Base-by-base conservation (phyloP, 1,140 invertebrate genomes). In the Akabosia matsudoensis region DNA sequence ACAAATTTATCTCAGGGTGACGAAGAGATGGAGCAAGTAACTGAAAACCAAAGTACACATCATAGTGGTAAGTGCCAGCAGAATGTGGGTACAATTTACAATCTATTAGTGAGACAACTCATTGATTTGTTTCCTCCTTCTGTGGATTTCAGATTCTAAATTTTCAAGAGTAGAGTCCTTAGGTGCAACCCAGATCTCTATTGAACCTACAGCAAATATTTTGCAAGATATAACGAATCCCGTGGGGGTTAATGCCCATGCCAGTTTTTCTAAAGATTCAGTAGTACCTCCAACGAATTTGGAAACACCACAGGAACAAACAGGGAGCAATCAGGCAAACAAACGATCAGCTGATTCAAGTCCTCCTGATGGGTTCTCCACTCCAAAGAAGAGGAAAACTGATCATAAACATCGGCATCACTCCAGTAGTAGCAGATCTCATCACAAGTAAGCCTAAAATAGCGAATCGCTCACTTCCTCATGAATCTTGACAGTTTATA, bases 191-290 rank as follows among this genome's bases (percentile, higher is more conserved):
- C 61, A 67, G 61, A 67, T 67, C 61, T 67, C 61, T 4, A 30
- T n/a, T 28, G 61, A 67, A 67, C 31, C 61, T 13, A 30, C 61
- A 67, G 61, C n/a, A 7, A 67, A 67, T 30, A 67, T 30, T 67
- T 67, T 67, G 30, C 61, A 67, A 31, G 61, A 67, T n/a, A 67
- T 67, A 30, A 67, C 54, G 3, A 56, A 56, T 56, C 54, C 54
- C 22, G 54, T 56, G 13, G 54, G 54, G 10, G 54, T 7, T 22
- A 67, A 30, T 30, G n/a, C 3, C 10, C 26, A 67, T 31, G 61
- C n/a, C 13, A 67, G 26, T n/a, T 67, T 67, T 31, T 2, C 24
- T 10, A 67, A 67, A 10, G 61, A 67, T 2, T 67, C 61, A 13
- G 61, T 10, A 28, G 31, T 28, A n/a, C 4, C n/a, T 28, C 28